Percentiles rank a stretch among this genome's conserved stretches.
phyloP scores from a whole-genome alignment of 2,797 vertebrate genomes.

The Acanthurus tractus region DNA sequence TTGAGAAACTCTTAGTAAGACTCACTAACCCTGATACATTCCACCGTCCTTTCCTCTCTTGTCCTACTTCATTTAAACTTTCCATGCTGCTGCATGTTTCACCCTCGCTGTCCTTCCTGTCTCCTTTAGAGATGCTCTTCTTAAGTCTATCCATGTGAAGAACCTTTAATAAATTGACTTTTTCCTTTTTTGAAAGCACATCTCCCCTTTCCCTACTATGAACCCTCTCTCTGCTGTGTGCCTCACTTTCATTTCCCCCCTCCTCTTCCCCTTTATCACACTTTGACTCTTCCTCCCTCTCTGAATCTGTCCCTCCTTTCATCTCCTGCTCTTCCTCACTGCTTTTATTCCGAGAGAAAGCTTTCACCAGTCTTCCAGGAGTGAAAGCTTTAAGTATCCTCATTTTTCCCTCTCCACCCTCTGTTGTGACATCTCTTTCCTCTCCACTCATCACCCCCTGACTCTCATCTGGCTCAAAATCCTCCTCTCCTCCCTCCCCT shows the following conservation, averaged over 20 bases:
- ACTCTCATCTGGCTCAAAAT: constrained; percentile 4
- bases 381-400: constrained; percentile 33
- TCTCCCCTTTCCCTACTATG: constrained; percentile 21
- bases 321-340: constrained; percentile 31
- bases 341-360: constrained; percentile 37
- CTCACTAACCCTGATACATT: constrained; percentile 16
- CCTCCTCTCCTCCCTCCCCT: constrained; percentile 81
- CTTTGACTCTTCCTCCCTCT: constrained; percentile 6
- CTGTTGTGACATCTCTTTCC: not conserved
- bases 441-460: not conserved
- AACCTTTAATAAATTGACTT: constrained; percentile 55
- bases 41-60: constrained; percentile 21
- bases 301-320: constrained; percentile 10
- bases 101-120: constrained; percentile 31
- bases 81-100: constrained; percentile 66
- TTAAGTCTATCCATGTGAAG: constrained; percentile 63
- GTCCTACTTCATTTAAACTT: constrained; percentile 57
- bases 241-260: not conserved
- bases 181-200: constrained; percentile 36
- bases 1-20: constrained; percentile 42
- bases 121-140: constrained; percentile 52
- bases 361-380: constrained; percentile 40
- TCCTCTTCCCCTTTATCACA: not conserved
- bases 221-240: not conserved
- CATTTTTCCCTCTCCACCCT: constrained; percentile 16